Conservation (phyloP, 2,113 vertebrate genomes). For the Cebus imitator region DNA sequence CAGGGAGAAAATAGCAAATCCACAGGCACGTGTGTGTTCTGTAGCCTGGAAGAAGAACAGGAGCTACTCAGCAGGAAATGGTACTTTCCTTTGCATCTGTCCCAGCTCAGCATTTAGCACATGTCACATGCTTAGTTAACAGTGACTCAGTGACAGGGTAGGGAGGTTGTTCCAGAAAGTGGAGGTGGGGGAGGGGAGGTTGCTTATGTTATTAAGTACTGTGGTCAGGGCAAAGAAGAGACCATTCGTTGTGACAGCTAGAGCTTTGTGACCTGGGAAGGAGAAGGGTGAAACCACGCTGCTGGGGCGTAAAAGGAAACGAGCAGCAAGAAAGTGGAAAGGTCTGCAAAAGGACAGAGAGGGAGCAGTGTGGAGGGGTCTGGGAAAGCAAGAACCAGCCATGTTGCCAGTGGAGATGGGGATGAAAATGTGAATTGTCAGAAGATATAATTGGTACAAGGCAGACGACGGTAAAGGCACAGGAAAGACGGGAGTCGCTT, state of each 20-base stretch:
- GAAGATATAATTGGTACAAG: not conserved
- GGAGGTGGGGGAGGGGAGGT: not conserved
- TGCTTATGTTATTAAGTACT: not conserved
- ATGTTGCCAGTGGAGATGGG: not conserved
- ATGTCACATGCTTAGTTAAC: accelerated
- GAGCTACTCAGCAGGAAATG: accelerated
- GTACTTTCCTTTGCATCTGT: not conserved
- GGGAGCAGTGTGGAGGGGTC: not conserved
- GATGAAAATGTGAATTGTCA: not conserved
- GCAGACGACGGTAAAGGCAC: not conserved
- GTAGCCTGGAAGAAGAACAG: not conserved
- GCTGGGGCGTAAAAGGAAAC: not conserved
- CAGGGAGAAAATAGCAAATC: not conserved
- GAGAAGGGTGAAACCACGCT: not conserved
- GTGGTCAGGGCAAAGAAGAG: not conserved
- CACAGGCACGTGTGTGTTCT: accelerated
- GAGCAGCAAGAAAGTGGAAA: not conserved
- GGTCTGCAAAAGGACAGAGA: not conserved
- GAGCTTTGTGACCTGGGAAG: not conserved
- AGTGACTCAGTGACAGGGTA: no score
- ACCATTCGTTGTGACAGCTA: not conserved
- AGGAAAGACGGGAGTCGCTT: not conserved
- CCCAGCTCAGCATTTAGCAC: accelerated
- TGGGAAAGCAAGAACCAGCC: not conserved
- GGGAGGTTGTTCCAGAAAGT: not conserved